phyloP scores from a whole-genome alignment of 1,140 invertebrate genomes.

The Zeugodacus cucurbitae region DNA sequence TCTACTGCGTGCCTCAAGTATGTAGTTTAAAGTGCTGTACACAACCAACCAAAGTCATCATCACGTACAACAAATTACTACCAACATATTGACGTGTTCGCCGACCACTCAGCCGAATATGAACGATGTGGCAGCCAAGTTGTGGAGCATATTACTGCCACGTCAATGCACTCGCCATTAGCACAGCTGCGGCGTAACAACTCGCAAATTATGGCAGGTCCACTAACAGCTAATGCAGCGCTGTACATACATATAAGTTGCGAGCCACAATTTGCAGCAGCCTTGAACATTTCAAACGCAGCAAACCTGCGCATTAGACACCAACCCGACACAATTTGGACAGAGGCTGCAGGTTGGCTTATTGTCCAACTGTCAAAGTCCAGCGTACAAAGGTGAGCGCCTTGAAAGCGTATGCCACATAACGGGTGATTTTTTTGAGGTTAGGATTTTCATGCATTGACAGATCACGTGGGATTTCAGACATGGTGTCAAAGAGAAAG shows the following conservation, averaged over 20 bases:
- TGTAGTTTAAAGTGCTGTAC: too few relatives aligned
- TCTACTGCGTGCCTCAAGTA: too few relatives aligned
- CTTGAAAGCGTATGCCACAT: too few relatives aligned
- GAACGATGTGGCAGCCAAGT: too few relatives aligned
- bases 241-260: not conserved
- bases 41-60: too few relatives aligned
- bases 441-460: too few relatives aligned
- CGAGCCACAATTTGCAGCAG: not conserved
- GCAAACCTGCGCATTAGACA: not conserved
- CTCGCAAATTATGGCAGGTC: not conserved
- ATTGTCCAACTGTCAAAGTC: not conserved
- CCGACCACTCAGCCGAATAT: too few relatives aligned
- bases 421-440: too few relatives aligned
- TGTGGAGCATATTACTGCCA: not conserved
- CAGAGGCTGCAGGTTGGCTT: not conserved
- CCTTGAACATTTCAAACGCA: not conserved
- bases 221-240: not conserved
- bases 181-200: not conserved
- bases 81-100: too few relatives aligned
- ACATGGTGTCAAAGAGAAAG: too few relatives aligned
- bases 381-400: not conserved
- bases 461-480: too few relatives aligned
- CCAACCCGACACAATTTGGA: not conserved
- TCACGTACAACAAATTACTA: too few relatives aligned
- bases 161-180: not conserved